Evolutionary conservation across 2,797 vertebrate species (phyloP).

Genomic region (Fistularia commersonii): DNA sequence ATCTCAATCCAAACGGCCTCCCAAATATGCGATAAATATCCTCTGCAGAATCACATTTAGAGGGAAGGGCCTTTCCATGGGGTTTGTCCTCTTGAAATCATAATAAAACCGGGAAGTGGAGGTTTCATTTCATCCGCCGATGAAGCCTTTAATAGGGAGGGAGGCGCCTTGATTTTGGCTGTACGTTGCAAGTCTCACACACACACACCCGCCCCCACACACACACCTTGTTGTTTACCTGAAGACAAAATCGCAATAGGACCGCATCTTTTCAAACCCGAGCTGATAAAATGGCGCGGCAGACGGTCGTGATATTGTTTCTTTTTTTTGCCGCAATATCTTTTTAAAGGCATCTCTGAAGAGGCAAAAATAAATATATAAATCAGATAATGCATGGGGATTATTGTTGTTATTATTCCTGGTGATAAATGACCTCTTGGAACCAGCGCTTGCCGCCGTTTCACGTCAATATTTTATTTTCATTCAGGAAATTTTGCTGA

Average conservation of each 20-base stretch:
- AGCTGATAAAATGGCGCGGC: no score
- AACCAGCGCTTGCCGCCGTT: slow-evolving; percentile 2
- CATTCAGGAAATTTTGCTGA: slow-evolving; percentile 26
- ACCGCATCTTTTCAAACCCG: no score
- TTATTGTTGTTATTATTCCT: no score
- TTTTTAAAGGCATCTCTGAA: no score
- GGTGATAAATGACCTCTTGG: no score
- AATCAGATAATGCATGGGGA: no score
- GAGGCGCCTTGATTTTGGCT: slow-evolving; percentile 17
- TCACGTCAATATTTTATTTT: slow-evolving; percentile 12
- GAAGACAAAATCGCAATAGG: no score
- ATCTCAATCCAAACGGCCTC: slow-evolving; percentile 16
- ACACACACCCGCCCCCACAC: no score
- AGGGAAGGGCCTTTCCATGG: slow-evolving; percentile 17
- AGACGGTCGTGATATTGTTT: no score
- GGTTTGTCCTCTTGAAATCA: slow-evolving; percentile 3
- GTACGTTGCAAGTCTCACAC: not conserved
- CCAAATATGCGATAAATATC: slow-evolving; percentile 10
- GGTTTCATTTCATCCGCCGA: slow-evolving; percentile 42
- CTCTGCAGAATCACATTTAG: slow-evolving; percentile 17
- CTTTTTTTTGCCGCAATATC: no score
- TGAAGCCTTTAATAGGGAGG: slow-evolving; percentile 33
- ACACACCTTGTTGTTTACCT: no score
- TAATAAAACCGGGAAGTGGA: slow-evolving; percentile 17
- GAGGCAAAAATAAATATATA: no score